Percentiles rank a stretch among this genome's conserved stretches.
phyloP scores from a whole-genome alignment of 2,888 invertebrate genomes.

The Formica aserva region DNA sequence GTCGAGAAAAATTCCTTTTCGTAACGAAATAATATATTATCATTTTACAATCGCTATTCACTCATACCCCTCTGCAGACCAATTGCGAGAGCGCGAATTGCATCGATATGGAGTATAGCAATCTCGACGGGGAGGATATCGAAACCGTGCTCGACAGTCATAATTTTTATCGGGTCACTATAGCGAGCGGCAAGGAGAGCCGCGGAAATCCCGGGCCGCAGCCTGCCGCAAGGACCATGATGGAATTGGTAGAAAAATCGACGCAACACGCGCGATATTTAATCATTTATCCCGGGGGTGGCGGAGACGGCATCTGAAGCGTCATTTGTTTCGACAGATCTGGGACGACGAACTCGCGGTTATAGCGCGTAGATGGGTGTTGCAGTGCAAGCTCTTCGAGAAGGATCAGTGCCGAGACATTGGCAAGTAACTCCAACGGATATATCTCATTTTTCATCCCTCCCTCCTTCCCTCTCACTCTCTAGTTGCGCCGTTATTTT shows the following conservation, averaged over 20 bases:
- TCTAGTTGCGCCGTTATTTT: constrained; percentile 64
- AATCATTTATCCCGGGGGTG: constrained; percentile 49
- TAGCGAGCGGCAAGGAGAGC: constrained; percentile 83
- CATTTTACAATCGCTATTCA: background rate
- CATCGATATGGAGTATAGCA: constrained; percentile 67
- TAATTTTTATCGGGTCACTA: constrained; percentile 84
- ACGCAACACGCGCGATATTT: constrained; percentile 48
- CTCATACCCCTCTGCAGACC: constrained; percentile 60
- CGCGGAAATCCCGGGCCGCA: constrained; percentile 85
- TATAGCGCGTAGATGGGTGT: constrained; percentile 85
- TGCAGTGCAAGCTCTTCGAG: constrained; percentile 84
- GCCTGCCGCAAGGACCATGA: constrained; percentile 81
- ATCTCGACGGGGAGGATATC: constrained; percentile 82
- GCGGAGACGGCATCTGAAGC: constrained; percentile 23
- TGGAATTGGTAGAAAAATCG: constrained; percentile 75
- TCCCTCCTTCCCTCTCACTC: background rate
- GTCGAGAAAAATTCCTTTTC: background rate
- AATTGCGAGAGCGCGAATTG: constrained; percentile 73
- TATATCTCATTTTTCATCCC: constrained; percentile 68
- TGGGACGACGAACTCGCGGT: constrained; percentile 86
- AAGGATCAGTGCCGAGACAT: constrained; percentile 86
- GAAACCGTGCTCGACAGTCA: constrained; percentile 84
- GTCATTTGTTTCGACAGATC: constrained; percentile 67
- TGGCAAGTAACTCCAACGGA: constrained; percentile 78
- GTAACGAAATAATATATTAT: background rate